Evolutionary conservation across 1,140 invertebrate genomes (phyloP).

Genomic region (Phymastichus coffea): DNA sequence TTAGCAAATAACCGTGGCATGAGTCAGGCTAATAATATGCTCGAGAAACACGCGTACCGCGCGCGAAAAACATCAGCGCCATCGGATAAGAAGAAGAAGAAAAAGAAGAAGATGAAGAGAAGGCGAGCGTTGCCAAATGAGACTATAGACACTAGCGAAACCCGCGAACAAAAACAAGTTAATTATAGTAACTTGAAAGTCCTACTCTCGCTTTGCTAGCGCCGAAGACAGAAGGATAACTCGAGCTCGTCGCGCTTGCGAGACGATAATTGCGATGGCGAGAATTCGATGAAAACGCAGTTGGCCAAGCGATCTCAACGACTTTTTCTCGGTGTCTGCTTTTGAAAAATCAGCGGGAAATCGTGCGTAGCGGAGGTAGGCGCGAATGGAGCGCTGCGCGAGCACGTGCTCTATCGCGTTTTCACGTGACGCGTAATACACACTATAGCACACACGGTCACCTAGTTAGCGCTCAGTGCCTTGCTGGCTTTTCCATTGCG

Average conservation of each 20-base stretch:
- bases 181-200: conserved; percentile 6
- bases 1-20: background rate
- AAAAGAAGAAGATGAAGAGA: too few species aligned
- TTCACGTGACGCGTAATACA: conserved; percentile 3
- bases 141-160: background rate
- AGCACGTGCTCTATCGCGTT: conserved; percentile 11
- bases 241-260: background rate
- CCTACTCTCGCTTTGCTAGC: too few species aligned
- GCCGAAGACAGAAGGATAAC: too few species aligned
- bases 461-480: background rate
- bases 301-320: background rate
- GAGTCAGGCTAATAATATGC: too few species aligned
- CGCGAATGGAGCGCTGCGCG: background rate
- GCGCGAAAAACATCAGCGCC: too few species aligned
- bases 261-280: background rate
- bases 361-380: too few species aligned
- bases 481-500: background rate
- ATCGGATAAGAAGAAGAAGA: too few species aligned
- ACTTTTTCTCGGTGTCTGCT: too few species aligned
- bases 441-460: background rate
- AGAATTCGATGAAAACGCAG: background rate
- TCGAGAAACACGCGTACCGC: too few species aligned
- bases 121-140: conserved; percentile 20
- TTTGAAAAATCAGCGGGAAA: conserved; percentile 16
- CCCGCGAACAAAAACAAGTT: conserved; percentile 22